Percentiles rank a stretch among this genome's conserved stretches.
Evolutionary conservation across 2,888 invertebrate genomes (phyloP).

Genomic region (Acanthosoma haemorrhoidale): DNA sequence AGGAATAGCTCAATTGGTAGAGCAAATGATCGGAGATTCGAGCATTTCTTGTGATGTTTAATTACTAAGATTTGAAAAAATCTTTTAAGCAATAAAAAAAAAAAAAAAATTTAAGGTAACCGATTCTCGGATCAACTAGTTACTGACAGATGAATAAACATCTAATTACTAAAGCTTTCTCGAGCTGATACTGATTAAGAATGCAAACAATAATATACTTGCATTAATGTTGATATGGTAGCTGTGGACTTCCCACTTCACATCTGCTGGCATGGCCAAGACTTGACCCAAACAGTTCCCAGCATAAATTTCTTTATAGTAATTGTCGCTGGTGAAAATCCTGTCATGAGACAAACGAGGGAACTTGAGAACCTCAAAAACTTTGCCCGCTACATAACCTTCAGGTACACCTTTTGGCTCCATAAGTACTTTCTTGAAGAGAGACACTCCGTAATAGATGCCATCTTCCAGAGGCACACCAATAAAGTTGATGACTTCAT

Average conservation of each 20-base stretch:
- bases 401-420: background rate
- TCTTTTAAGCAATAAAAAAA: no score
- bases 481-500: conserved; percentile 8
- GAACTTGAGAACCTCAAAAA: conserved; percentile 11
- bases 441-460: background rate
- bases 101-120: no score
- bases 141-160: no score
- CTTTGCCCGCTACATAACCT: conserved; percentile 11
- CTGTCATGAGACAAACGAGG: background rate
- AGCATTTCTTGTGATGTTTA: no score
- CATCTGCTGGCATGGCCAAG: conserved; percentile 20
- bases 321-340: background rate
- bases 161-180: no score
- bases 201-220: no score
- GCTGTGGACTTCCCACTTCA: background rate
- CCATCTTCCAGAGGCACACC: background rate
- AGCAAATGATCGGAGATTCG: no score
- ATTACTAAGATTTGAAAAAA: no score
- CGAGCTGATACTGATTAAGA: no score
- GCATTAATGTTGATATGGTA: background rate
- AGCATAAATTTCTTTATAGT: conserved; percentile 5
- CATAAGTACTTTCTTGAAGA: background rate
- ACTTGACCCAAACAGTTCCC: conserved; percentile 12
- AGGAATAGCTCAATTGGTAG: no score
- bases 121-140: no score